A percentile compares a stretch with the other conserved stretches of the same genome.
phyloP scores from a whole-genome alignment of 2,888 invertebrate genomes.

The Mamestra brassicae region DNA sequence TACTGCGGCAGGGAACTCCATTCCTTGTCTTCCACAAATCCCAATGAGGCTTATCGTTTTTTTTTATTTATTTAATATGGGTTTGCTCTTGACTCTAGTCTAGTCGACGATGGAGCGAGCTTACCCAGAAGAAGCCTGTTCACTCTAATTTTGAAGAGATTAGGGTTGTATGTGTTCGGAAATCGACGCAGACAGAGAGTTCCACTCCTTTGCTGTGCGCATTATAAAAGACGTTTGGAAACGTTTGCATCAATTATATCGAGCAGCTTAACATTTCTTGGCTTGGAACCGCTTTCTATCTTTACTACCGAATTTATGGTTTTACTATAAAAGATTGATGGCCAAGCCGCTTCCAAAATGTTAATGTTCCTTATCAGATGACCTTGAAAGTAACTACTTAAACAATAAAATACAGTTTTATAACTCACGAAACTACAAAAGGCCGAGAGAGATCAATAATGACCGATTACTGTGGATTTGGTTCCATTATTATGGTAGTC shows the following conservation, averaged over 20 bases:
- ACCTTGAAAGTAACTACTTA: slow-evolving; percentile 46
- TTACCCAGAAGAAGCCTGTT: no score
- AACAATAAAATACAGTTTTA: slow-evolving; percentile 30
- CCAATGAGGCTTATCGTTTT: not conserved
- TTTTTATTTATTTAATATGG: no score
- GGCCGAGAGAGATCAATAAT: slow-evolving; percentile 20
- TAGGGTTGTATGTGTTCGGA: no score
- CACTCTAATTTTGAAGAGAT: no score
- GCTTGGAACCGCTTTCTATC: not conserved
- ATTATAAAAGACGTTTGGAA: no score
- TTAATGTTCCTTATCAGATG: slow-evolving; percentile 37
- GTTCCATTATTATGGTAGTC: not conserved
- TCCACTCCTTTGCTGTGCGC: no score
- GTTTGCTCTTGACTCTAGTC: no score
- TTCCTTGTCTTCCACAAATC: not conserved
- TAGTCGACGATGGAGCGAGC: no score
- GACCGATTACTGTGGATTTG: slow-evolving; percentile 6
- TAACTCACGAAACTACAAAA: slow-evolving; percentile 23
- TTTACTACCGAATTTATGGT: slow-evolving; percentile 22
- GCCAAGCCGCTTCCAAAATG: slow-evolving; percentile 21
- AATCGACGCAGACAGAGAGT: no score
- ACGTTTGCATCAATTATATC: not conserved
- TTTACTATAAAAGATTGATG: slow-evolving; percentile 36
- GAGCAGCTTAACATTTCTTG: slow-evolving; percentile 1
- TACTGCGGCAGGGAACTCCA: no score